Base-by-base conservation (phyloP, 1,140 invertebrate species). In the Octopus bimaculoides region DNA sequence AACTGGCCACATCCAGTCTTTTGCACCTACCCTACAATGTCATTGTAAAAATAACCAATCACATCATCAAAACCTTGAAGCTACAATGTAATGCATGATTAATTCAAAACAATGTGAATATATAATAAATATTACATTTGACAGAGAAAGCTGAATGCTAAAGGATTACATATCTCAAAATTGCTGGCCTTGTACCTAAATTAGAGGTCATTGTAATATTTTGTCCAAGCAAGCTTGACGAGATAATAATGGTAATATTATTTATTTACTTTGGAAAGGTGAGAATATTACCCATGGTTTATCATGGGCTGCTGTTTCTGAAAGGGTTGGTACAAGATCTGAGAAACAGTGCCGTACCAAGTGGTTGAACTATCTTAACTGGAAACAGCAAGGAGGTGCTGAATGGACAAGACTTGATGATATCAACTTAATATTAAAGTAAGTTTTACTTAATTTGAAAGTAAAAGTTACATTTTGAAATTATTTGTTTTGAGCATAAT, bases 341-440 rank as follows among this genome's bases (percentile, higher is more conserved):
- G 91, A 92, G 81, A 92, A 92, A 82, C 91, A 92, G 84, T 92
- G 91, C 84, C 86, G 91, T 5, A 91, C 91, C 54, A 92, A 92
- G 82, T 92, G 91, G 91, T 86, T 92, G n/a, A 92, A 92, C 84
- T 91, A 90, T 81, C 87, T 91, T 52, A 92, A 91, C 84, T 91
- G 91, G 91, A 92, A 92, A 82, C 87, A 90, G 80, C 88, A 89
- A 78, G 91, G 90, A 20, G 91, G 91, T 5, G 85, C 90, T 6
- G 90, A 91, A 79, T 92, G 91, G 91, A 91, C 90, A 7, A 83
- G 89, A 56, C 87, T 90, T 54, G 91, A 92, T 87, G 91, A 92
- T 82, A 84, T 90, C 6, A 85, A 89, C 55, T 88, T 92, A 54
- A 88, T 92, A 78, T 83, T 88, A 77, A 92, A 88, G 91, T 91